Percentiles rank a stretch among this genome's conserved stretches.
phyloP scores from a whole-genome alignment of 2,113 vertebrate genomes.

The Zapus hudsonius region DNA sequence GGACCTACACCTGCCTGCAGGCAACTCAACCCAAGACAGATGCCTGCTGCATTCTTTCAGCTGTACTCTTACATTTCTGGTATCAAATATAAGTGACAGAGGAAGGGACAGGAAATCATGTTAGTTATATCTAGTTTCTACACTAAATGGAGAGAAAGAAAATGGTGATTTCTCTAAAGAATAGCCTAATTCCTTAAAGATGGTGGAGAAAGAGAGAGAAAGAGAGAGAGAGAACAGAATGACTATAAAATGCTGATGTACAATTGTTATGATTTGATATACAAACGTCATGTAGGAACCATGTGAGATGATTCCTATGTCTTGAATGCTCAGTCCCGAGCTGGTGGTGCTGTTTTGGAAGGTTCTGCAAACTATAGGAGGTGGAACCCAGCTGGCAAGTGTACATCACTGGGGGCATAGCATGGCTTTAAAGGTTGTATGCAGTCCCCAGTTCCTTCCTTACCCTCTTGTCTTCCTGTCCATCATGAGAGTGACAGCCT shows the following conservation, averaged over 20 bases:
- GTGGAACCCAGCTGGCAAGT: neutral
- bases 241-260: neutral
- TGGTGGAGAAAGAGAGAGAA: no score
- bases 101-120: neutral
- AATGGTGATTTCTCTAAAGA: neutral
- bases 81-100: neutral
- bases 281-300: no score
- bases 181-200: neutral
- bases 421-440: neutral
- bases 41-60: neutral
- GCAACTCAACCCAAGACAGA: neutral
- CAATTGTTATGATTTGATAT: neutral
- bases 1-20: neutral
- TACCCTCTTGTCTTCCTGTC: neutral
- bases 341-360: neutral
- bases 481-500: neutral
- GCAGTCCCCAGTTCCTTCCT: neutral
- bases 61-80: neutral
- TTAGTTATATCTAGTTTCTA: neutral
- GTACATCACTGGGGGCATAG: neutral
- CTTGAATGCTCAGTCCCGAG: neutral
- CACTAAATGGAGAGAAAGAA: neutral
- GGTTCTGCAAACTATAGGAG: neutral
- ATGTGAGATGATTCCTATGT: no score
- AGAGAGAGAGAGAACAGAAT: neutral